Evolutionary conservation across 2,113 vertebrate genomes (phyloP).

Genomic region (Litocranius walleri): DNA sequence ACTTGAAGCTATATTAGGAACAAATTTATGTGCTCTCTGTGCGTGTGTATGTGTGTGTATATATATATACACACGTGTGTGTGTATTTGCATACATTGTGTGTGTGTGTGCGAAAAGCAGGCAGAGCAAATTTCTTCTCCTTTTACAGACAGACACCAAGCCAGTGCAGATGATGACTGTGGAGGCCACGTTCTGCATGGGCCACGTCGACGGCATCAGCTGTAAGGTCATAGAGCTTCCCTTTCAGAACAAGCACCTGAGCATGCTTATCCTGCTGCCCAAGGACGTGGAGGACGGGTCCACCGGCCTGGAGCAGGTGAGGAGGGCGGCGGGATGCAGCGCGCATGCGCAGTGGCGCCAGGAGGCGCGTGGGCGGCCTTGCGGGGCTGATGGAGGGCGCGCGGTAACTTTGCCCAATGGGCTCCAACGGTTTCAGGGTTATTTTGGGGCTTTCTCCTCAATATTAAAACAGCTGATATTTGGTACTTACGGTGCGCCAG

Average conservation of each 20-base stretch:
- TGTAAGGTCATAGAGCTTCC: constrained; percentile 91
- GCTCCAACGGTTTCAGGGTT: not conserved
- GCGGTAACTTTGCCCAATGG: rapidly evolving
- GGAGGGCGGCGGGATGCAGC: not conserved
- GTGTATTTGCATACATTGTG: too few species aligned
- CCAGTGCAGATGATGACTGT: constrained; percentile 90
- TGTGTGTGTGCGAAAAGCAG: not conserved
- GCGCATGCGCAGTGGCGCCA: rapidly evolving
- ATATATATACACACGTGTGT: too few species aligned
- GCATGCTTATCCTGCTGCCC: constrained; percentile 94
- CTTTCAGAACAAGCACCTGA: constrained; percentile 91
- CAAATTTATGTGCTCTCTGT: not conserved
- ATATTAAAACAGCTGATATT: not conserved
- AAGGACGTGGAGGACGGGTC: constrained; percentile 83
- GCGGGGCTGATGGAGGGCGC: rapidly evolving
- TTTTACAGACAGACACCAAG: constrained; percentile 85
- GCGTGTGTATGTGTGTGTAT: too few species aligned
- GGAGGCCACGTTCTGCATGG: constrained; percentile 82
- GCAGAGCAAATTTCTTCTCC: not conserved
- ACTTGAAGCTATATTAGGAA: not conserved
- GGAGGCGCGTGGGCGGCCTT: rapidly evolving
- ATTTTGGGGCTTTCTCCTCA: not conserved
- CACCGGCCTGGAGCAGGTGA: constrained; percentile 91
- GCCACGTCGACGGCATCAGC: constrained; percentile 80
- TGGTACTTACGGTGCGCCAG: not conserved